Base-by-base conservation (phyloP, 1,140 invertebrate species). In the Rhizoglyphus robini region DNA sequence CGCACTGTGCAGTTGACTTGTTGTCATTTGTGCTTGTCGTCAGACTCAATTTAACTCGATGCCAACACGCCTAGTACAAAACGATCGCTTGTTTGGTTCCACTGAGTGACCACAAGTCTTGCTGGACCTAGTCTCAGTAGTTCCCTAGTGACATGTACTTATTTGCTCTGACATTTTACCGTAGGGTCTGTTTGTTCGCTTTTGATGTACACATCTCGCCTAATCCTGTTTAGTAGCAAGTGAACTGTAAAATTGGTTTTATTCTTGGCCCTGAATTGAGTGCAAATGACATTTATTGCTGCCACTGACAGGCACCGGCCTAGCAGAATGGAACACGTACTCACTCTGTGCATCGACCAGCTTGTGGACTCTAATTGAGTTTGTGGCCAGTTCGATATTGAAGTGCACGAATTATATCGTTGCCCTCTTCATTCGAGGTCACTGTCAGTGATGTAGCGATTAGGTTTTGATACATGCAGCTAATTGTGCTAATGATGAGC, bases 401-500 rank as follows among this genome's bases (percentile, higher is more conserved):
- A n/a, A n/a, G n/a, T n/a, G 8, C 36, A 41, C 36, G 36, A 41
- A 41, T 8, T 41, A 41, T 41, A 41, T 41, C 36, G 18, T 41
- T 41, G 36, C 8, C 18, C 18, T 18, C 51, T 8, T 20, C 8
- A 54, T 54, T 54, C 31, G 51, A 54, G 51, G 51, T 54, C 51
- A 54, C 36, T 18, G 18, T 41, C 36, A n/a, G 23, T 15, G 15
- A 46, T 46, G 15, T 46, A 23, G 41, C 41, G 41, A 15, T 23
- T 46, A 23, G 15, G 41, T 46, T 46, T 54, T 54, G 15, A 54
- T 18, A 8, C 8, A 25, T 54, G 23, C 5, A 8, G 51, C 20
- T 54, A 54, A 54, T 54, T 54, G 51, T 54, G 51, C 23, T 54
- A 54, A 54, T 54, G 51, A 54, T 32, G 51, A 54, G 8, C 51